Evolutionary conservation across 2,888 invertebrate species (phyloP).

Genomic region (Romanomermis culicivorax): DNA sequence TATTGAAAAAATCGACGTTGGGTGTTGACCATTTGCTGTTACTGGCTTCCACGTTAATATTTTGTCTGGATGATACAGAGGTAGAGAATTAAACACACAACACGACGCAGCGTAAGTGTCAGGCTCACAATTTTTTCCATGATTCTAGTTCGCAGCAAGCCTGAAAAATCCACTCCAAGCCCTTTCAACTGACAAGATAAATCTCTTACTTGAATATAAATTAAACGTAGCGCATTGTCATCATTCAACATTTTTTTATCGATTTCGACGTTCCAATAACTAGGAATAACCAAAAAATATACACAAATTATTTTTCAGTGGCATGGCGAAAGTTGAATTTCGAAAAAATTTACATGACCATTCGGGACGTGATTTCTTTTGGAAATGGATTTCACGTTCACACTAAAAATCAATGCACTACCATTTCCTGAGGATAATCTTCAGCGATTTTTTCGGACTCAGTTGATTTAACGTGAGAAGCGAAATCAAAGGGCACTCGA

Average conservation of each 20-base stretch:
- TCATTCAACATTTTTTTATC: not conserved
- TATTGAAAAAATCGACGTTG: too few relatives aligned
- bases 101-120: too few relatives aligned
- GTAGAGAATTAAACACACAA: too few relatives aligned
- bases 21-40: too few relatives aligned
- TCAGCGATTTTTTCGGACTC: constrained; percentile 25
- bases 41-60: too few relatives aligned
- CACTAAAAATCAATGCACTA: not conserved
- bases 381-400: not conserved
- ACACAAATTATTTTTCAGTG: too few relatives aligned
- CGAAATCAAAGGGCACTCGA: constrained; percentile 63
- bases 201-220: not conserved
- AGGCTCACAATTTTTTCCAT: not conserved
- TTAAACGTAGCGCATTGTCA: not conserved
- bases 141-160: not conserved
- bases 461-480: not conserved
- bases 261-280: not conserved
- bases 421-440: not conserved
- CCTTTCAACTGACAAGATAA: not conserved
- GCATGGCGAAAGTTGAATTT: too few relatives aligned
- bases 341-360: too few relatives aligned
- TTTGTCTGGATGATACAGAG: too few relatives aligned
- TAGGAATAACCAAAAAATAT: not conserved
- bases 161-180: not conserved
- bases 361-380: too few relatives aligned